phyloP scores from a whole-genome alignment of 2,888 invertebrate genomes.

The Ophion obscuratus region DNA sequence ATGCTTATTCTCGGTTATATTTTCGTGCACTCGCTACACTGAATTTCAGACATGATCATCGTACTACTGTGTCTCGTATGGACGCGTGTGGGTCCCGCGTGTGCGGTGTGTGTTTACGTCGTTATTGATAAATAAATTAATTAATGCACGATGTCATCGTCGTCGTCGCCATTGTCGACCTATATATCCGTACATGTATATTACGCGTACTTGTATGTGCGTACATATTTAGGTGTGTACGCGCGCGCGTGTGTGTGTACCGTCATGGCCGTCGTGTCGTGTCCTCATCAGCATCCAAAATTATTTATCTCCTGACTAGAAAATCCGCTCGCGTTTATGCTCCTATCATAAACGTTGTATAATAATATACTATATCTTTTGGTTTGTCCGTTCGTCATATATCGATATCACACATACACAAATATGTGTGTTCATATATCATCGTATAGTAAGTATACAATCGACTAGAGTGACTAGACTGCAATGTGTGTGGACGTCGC shows the following conservation, averaged over 20 bases:
- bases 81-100: neutral
- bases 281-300: constrained; percentile 64
- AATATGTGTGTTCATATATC: constrained; percentile 59
- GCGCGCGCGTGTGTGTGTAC: constrained; percentile 9
- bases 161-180: constrained; percentile 58
- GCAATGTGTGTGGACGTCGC: constrained; percentile 80
- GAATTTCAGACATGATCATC: constrained; percentile 39
- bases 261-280: constrained; percentile 39
- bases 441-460: constrained; percentile 69
- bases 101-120: constrained; percentile 28
- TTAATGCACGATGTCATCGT: constrained; percentile 56
- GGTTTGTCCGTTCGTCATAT: constrained; percentile 16
- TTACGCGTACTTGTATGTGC: constrained; percentile 3
- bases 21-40: constrained; percentile 46
- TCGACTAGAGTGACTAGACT: constrained; percentile 83
- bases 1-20: constrained; percentile 10
- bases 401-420: constrained; percentile 49
- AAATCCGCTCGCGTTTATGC: constrained; percentile 72
- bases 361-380: constrained; percentile 39
- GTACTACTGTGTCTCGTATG: constrained; percentile 1
- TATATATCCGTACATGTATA: constrained; percentile 28
- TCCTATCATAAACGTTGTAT: constrained; percentile 53
- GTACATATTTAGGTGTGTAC: constrained; percentile 31
- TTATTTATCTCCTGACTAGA: constrained; percentile 77
- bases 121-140: constrained; percentile 56